Evolutionary conservation across 2,113 vertebrate genomes (phyloP).

Genomic region (Danionella cerebrum): DNA sequence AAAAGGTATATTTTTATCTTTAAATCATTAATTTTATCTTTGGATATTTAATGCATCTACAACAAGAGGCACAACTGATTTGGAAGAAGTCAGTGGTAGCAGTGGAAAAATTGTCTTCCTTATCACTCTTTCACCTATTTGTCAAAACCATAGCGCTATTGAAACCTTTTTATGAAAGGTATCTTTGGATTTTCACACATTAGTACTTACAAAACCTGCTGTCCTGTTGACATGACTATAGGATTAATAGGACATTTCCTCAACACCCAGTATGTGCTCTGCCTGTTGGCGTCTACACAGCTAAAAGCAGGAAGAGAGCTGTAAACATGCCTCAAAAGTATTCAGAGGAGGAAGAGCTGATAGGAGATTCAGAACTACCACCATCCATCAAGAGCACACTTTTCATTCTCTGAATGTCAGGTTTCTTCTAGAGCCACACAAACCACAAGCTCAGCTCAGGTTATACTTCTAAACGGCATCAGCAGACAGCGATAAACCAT

Average conservation of each 20-base stretch:
- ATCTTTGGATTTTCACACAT: neutral
- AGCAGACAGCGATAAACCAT: constrained; percentile 27
- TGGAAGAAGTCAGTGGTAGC: too few species aligned
- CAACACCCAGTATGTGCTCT: neutral
- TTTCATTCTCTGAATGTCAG: constrained; percentile 2
- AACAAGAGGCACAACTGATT: too few species aligned
- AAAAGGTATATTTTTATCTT: too few species aligned
- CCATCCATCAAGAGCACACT: constrained; percentile 43
- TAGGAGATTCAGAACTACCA: constrained; percentile 26
- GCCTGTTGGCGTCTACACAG: neutral
- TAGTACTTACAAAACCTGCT: neutral
- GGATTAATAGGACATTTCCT: neutral
- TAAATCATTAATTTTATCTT: too few species aligned
- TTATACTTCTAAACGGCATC: neutral
- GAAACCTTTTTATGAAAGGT: too few species aligned
- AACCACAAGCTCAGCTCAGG: neutral
- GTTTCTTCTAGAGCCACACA: neutral
- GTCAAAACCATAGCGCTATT: too few species aligned
- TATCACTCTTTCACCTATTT: too few species aligned
- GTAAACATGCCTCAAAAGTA: neutral
- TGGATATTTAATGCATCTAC: too few species aligned
- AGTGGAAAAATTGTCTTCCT: too few species aligned
- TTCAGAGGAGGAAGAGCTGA: constrained; percentile 12
- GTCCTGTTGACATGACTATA: too few species aligned
- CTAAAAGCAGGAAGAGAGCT: neutral